Conservation (phyloP, 1,140 invertebrate genomes). For the Drosophila jambulina region DNA sequence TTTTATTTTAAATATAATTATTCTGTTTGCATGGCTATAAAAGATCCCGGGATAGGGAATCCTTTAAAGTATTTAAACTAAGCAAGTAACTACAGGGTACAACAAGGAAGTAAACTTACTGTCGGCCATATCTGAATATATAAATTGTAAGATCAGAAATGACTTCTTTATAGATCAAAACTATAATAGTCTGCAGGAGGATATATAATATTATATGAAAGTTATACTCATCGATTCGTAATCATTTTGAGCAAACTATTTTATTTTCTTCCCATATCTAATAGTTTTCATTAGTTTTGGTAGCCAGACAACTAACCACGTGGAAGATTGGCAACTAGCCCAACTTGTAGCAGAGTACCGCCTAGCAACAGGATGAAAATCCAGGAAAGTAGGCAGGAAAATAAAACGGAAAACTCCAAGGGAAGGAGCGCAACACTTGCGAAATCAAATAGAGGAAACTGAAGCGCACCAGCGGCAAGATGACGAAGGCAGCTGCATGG, state of each 20-base stretch:
- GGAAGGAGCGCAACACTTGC: constrained; percentile 70
- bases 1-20: neutral
- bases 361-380: constrained; percentile 66
- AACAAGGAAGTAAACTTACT: too few species aligned
- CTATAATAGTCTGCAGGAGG: too few species aligned
- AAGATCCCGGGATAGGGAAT: neutral
- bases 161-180: too few species aligned
- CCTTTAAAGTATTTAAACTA: too few species aligned
- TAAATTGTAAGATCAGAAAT: too few species aligned
- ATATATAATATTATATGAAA: too few species aligned
- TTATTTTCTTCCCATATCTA: neutral
- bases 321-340: constrained; percentile 23
- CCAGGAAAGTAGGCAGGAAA: constrained; percentile 13
- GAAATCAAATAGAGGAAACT: constrained; percentile 75
- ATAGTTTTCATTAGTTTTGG: neutral
- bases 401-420: constrained; percentile 26
- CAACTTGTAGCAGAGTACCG: constrained; percentile 26
- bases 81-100: too few species aligned
- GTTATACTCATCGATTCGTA: too few species aligned
- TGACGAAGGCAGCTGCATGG: constrained; percentile 63
- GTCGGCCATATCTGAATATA: too few species aligned
- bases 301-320: constrained; percentile 11
- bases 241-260: neutral
- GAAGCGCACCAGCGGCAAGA: constrained; percentile 21
- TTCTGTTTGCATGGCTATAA: neutral